These are phyloP conservation scores for Capitulum mitella DNA, from an alignment of 2,888 invertebrate species.

Conservation along the genomic window DNA sequence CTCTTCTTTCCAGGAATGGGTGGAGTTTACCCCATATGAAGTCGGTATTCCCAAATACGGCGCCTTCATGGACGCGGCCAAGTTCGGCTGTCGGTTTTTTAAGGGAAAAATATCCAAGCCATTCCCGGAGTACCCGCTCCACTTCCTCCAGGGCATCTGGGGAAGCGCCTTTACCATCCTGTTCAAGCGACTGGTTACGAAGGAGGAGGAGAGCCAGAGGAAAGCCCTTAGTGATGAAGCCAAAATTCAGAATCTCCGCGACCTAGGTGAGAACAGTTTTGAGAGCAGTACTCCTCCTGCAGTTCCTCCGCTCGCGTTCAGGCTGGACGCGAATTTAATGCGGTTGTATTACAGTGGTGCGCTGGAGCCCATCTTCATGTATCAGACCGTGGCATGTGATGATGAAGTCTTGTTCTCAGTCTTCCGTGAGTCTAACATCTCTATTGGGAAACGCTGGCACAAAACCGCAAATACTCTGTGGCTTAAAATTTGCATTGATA, in stretches of 20 bases:
- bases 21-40: slow-evolving; percentile 48
- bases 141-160: slow-evolving; percentile 48
- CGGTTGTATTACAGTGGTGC: too few relatives aligned
- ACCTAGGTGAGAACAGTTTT: not conserved
- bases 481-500: too few relatives aligned
- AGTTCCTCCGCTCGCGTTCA: too few relatives aligned
- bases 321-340: too few relatives aligned
- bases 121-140: slow-evolving; percentile 45
- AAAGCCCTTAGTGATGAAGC: slow-evolving; percentile 31
- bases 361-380: too few relatives aligned
- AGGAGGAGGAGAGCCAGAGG: slow-evolving; percentile 38
- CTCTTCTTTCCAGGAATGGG: slow-evolving; percentile 45
- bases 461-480: too few relatives aligned
- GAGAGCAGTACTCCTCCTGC: too few relatives aligned
- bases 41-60: slow-evolving; percentile 48
- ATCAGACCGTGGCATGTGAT: too few relatives aligned
- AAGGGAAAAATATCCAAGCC: slow-evolving; percentile 42
- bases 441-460: too few relatives aligned
- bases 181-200: slow-evolving; percentile 44
- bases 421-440: too few relatives aligned
- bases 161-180: slow-evolving; percentile 48
- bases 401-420: too few relatives aligned
- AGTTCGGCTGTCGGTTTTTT: slow-evolving; percentile 41
- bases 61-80: slow-evolving; percentile 44
- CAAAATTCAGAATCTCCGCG: slow-evolving; percentile 29